Percentiles rank a stretch among this genome's conserved stretches.
These are phyloP conservation scores for Chunga burmeisteri DNA, from an alignment of 2,113 vertebrate species.

Conservation along the genomic window DNA sequence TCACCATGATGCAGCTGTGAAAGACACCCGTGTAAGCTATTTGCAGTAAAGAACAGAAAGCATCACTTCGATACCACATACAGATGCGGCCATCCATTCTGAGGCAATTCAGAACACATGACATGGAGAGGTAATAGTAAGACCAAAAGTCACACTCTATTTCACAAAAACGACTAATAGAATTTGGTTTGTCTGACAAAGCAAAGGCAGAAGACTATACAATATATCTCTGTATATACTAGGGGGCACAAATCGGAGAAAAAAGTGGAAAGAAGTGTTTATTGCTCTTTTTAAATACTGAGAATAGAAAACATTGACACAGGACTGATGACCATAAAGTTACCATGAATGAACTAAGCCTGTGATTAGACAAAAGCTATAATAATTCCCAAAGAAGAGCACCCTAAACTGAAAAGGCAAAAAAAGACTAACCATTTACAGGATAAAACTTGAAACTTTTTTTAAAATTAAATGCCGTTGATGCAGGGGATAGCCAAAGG, in stretches of 20 bases:
- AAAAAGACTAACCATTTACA: background rate
- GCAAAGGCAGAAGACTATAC: background rate
- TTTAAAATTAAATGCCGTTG: background rate
- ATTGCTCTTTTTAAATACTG: background rate
- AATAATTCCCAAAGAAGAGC: background rate
- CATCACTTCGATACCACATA: background rate
- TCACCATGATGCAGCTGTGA: background rate
- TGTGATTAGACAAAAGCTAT: background rate
- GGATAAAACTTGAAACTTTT: background rate
- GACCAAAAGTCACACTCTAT: background rate
- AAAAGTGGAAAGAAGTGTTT: background rate
- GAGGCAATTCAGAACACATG: background rate
- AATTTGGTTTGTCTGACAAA: background rate
- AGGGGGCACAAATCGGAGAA: background rate
- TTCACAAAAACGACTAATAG: background rate
- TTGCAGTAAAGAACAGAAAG: background rate
- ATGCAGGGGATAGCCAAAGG: background rate
- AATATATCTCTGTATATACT: background rate
- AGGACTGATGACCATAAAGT: background rate
- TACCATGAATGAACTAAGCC: background rate
- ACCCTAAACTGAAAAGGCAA: background rate
- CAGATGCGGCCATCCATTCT: background rate
- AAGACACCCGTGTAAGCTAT: background rate
- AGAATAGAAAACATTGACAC: background rate
- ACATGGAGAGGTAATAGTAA: background rate